These are phyloP conservation scores for Psophia crepitans DNA, from an alignment of 2,113 vertebrate species.

Conservation along the genomic window DNA sequence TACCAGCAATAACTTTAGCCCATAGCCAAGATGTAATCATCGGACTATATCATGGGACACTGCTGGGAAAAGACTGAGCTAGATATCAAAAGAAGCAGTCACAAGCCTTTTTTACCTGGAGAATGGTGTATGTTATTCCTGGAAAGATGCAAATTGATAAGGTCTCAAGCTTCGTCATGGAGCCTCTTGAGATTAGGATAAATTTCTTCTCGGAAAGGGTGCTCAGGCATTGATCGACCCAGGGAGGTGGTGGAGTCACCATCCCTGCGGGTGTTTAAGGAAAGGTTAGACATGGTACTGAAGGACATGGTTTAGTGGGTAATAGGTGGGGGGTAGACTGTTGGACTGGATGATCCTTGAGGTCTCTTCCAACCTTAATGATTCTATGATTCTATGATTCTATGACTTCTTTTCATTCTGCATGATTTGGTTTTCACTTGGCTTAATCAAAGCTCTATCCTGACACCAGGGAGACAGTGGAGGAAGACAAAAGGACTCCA, in stretches of 20 bases:
- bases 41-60: no score
- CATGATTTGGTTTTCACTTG: background rate
- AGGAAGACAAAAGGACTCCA: background rate
- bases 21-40: background rate
- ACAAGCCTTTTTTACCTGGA: background rate
- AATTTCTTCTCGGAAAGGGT: no score
- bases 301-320: no score
- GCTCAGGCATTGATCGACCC: no score
- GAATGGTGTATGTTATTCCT: background rate
- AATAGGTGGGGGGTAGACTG: no score
- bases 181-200: no score
- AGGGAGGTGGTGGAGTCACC: no score
- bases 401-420: background rate
- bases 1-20: background rate
- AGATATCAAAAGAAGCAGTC: background rate
- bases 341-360: no score
- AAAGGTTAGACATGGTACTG: no score
- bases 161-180: background rate
- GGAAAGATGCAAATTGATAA: background rate
- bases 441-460: background rate
- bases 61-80: background rate
- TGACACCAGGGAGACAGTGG: background rate
- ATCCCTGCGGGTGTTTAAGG: no score
- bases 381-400: no score
- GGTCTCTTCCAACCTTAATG: no score